Percentiles rank a stretch among this genome's conserved stretches.
Evolutionary conservation across 2,797 vertebrate species (phyloP).

Genomic region (Falco berigora): DNA sequence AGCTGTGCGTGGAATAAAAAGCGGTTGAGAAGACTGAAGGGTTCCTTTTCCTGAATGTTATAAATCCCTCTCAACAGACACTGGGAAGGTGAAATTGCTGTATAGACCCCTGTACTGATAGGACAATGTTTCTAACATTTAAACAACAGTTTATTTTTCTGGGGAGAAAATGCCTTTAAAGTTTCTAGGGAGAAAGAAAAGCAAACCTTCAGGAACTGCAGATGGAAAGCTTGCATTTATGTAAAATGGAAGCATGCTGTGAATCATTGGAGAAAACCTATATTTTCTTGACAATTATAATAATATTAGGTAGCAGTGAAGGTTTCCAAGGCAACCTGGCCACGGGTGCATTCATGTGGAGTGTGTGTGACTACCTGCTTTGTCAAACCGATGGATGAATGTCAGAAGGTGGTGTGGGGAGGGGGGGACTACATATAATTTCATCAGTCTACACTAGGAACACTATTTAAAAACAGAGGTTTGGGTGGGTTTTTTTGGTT

Average conservation of each 20-base stretch:
- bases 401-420: neutral
- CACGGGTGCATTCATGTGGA: slow-evolving; percentile 38
- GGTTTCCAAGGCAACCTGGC: slow-evolving; percentile 64
- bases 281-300: slow-evolving; percentile 65
- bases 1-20: neutral
- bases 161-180: neutral
- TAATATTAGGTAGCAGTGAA: slow-evolving; percentile 57
- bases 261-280: slow-evolving; percentile 40
- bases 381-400: slow-evolving; percentile 33
- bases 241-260: slow-evolving; percentile 7
- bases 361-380: slow-evolving; percentile 43
- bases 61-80: neutral
- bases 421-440: neutral
- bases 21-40: neutral
- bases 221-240: slow-evolving; percentile 24
- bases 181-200: neutral
- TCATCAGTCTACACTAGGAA: neutral
- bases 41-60: neutral
- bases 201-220: neutral
- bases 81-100: neutral
- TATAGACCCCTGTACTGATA: neutral
- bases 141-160: neutral
- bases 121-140: neutral
- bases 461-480: neutral
- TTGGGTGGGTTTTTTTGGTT: neutral